Evolutionary conservation across 1,140 invertebrate genomes (phyloP), one percentile per base, ranked within the genome.

Genomic region (Ptiloglossa arizonensis): DNA sequence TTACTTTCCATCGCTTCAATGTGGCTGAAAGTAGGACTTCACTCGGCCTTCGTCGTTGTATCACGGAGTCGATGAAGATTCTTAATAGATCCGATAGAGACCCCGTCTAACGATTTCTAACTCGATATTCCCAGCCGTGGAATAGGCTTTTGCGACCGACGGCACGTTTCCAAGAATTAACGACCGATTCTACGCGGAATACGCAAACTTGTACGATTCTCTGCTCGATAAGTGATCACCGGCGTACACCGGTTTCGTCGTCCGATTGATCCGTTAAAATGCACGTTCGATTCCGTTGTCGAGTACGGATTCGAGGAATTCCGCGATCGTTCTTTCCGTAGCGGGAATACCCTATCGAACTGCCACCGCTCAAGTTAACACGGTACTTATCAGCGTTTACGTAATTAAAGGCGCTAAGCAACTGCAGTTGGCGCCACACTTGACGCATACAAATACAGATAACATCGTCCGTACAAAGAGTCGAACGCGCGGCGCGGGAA

Each of bases 321-420:
- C 32, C 46, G 15, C 17, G n/a, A 29, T 19, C 41, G 17, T n/a
- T n/a, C 32, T 59, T 35, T n/a, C 19, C 57, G 57, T 59, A n/a
- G 19, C 57, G 32, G 59, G 59, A 62, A 24, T 62, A 35, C 48
- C 48, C 19, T 11, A 4, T 13, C 27, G 17, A n/a, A 27, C 11
- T 52, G 6, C 22, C 24, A 27, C 29, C 50, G 24, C 29, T 24
- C 22, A 27, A 52, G 50, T n/a, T 38, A 48, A 44, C 68, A 56
- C 17, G 11, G 50, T 27, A 41, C 9, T 66, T 59, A 66, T 70
- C 76, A 59, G 48, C 19, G 46, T 69, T 67, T 66, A 64, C 41
- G 57, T 82, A 81, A 82, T 83, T 82, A 83, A 57, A 38, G 80
- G 74, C 74, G 68, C 73, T 83, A 72, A 72, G 67, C 73, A 22